These are phyloP conservation scores for Ceratitis capitata DNA, from an alignment of 1,140 invertebrate species.

Conservation along the genomic window DNA sequence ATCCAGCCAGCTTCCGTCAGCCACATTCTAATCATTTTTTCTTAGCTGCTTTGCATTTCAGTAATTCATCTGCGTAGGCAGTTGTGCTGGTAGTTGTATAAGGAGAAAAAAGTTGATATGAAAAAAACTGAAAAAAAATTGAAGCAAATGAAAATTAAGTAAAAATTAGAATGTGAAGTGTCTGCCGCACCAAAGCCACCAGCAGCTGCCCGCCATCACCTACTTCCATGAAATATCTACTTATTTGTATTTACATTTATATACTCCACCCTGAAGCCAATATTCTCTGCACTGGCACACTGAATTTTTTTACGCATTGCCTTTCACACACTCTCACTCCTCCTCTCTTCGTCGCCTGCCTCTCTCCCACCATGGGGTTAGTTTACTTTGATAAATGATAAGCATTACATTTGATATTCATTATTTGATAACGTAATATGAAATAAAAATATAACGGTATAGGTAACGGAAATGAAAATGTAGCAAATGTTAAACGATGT, in stretches of 20 bases:
- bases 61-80: conserved; percentile 3
- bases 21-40: background rate
- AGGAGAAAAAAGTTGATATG: background rate
- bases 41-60: background rate
- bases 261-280: background rate
- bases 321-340: background rate
- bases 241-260: conserved; percentile 11
- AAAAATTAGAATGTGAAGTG: conserved; percentile 61
- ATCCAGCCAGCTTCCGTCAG: background rate
- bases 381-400: conserved; percentile 63
- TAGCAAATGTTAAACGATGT: background rate
- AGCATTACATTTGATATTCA: conserved; percentile 66
- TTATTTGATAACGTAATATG: conserved; percentile 64
- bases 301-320: background rate
- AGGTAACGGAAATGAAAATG: conserved; percentile 59
- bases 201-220: background rate
- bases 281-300: background rate
- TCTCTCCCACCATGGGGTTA: conserved; percentile 45
- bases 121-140: background rate
- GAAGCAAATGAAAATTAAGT: conserved; percentile 58
- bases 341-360: background rate
- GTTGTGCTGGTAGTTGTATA: background rate
- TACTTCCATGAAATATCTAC: background rate
- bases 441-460: conserved; percentile 58
- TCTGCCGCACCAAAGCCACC: background rate